Percentiles rank a stretch among this genome's conserved stretches.
Conservation (phyloP, 2,888 invertebrate genomes). For the Geophilus truncorum region DNA sequence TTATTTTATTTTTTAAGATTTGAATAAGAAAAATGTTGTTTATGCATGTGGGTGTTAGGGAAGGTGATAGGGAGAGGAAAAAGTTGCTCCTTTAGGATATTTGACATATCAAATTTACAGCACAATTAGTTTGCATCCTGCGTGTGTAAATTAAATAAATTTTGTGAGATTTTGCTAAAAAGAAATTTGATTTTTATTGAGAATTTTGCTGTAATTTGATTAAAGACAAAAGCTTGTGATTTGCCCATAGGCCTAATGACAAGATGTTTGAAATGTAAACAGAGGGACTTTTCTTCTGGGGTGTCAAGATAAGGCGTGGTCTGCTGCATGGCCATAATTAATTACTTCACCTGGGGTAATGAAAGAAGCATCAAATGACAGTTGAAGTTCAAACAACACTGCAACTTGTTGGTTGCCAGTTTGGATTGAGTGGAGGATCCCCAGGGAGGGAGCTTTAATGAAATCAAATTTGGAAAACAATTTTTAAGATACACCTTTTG, state of each 20-base stretch:
- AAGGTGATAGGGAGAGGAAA: no score
- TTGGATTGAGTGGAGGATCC: conserved; percentile 27
- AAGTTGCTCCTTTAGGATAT: no score
- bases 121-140: no score
- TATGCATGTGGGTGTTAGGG: no score
- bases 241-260: not conserved
- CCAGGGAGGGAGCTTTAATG: not conserved
- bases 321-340: not conserved
- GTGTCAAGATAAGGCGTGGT: conserved; percentile 29
- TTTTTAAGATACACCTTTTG: conserved; percentile 19
- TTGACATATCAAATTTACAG: no score
- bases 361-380: conserved; percentile 30
- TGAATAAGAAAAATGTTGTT: no score
- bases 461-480: conserved; percentile 30
- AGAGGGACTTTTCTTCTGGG: not conserved
- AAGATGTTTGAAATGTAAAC: conserved; percentile 13
- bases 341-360: conserved; percentile 29
- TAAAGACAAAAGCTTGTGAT: not conserved
- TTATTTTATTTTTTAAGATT: no score
- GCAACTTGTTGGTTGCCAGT: not conserved
- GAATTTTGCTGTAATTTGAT: not conserved
- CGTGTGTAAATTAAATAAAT: no score
- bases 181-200: not conserved
- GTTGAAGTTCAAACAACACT: conserved; percentile 27
- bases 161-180: no score